Percentiles rank a stretch among this genome's conserved stretches.
Conservation (phyloP, 2,888 invertebrate genomes). For the Petrophora chlorosata region DNA sequence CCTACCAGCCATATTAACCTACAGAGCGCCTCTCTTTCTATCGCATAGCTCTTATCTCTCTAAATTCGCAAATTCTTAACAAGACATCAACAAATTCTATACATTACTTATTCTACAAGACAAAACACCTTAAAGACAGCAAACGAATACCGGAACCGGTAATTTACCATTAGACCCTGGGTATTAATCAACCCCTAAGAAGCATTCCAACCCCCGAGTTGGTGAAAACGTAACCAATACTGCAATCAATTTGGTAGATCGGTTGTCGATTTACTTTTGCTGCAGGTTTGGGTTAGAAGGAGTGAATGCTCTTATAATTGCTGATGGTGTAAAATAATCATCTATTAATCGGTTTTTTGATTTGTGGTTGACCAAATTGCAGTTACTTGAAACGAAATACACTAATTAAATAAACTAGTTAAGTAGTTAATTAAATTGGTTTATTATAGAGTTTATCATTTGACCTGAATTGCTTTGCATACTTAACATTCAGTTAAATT, state of each 20-base stretch:
- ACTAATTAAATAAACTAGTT: no score
- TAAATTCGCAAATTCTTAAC: no score
- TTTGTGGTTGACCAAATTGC: no score
- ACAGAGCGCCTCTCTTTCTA: no score
- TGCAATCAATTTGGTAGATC: slow-evolving; percentile 61
- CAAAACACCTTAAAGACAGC: slow-evolving; percentile 49
- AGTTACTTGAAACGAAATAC: no score
- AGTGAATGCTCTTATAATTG: background rate
- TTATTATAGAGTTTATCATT: no score
- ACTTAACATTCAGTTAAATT: no score
- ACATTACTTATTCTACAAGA: slow-evolving; percentile 26
- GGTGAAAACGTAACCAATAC: slow-evolving; percentile 55
- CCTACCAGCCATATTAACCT: no score
- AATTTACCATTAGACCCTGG: slow-evolving; percentile 60
- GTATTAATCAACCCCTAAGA: slow-evolving; percentile 68
- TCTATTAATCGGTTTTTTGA: no score
- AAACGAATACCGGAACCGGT: slow-evolving; percentile 56
- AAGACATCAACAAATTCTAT: background rate
- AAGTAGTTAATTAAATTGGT: no score
- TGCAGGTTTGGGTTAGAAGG: background rate
- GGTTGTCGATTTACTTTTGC: slow-evolving; percentile 36
- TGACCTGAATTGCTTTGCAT: no score
- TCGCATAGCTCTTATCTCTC: no score
- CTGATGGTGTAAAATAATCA: background rate
- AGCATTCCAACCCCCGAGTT: slow-evolving; percentile 62